A percentile compares a stretch with the other conserved stretches of the same genome.
These are phyloP conservation scores for Pyrrhura leucotis DNA, from an alignment of 2,797 vertebrate genomes.

Conservation along the genomic window DNA sequence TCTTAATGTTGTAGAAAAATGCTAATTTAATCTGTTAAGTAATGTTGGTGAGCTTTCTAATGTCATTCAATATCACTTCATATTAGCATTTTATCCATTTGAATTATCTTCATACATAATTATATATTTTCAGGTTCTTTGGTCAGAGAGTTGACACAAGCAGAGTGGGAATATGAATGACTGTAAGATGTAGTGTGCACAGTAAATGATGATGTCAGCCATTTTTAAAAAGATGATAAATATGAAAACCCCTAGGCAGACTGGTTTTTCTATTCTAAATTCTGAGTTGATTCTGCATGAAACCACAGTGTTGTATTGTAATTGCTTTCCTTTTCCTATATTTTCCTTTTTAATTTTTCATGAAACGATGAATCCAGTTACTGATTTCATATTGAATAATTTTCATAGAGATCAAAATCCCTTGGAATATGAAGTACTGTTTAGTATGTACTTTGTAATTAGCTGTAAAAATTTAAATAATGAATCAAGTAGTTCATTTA, in stretches of 20 bases:
- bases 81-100: not conserved
- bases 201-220: not conserved
- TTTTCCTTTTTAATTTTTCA: not conserved
- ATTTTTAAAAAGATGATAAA: not conserved
- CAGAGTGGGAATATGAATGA: not conserved
- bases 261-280: constrained; percentile 2
- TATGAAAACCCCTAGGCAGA: not conserved
- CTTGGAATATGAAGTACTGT: not conserved
- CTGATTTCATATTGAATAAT: not conserved
- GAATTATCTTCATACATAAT: not conserved
- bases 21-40: constrained; percentile 12
- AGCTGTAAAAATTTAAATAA: constrained; percentile 13
- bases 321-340: not conserved
- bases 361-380: not conserved
- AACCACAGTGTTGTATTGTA: not conserved
- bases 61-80: not conserved
- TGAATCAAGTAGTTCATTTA: not conserved
- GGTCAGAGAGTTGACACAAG: not conserved
- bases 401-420: constrained; percentile 7
- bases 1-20: constrained; percentile 34
- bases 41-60: not conserved
- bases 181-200: not conserved
- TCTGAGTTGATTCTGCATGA: not conserved
- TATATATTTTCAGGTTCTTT: not conserved
- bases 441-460: constrained; percentile 22